Evolutionary conservation across 2,888 invertebrate genomes (phyloP), one percentile per base, ranked within the genome.

Genomic region (Heliothis peltigera): DNA sequence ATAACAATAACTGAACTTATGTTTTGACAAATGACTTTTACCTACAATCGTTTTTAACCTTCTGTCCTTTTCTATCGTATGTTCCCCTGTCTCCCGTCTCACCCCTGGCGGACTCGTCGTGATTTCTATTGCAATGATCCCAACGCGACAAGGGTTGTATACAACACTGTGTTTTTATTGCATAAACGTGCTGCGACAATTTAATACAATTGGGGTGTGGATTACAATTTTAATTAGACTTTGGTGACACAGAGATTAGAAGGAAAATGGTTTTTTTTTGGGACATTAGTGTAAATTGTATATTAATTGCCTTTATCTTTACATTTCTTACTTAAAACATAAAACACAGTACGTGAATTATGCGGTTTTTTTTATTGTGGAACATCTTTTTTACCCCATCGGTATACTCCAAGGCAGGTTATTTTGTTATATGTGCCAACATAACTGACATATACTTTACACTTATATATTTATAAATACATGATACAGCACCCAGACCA

Each of bases 101-200:
- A 65, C 75, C 69, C 56, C 68, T 51, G 46, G 61, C 2, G 48
- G 46, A 54, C 51, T 54, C 59, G 28, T 19, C 66, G 70, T 61
- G 73, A 71, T 73, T 67, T 75, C 70, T 80, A 77, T 77, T 67
- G 61, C 74, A 70, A 57, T 61, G 67, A 78, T 80, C 77, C 59
- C 48, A 47, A 62, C 21, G 58, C 57, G 53, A 44, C 60, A 58
- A 59, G 74, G 78, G 78, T 66, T 77, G 44, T 64, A 60, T 56
- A 74, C 69, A 52, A 63, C 72, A 67, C 66, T 74, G 68, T 79
- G 76, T 77, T 83, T 81, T 81, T 81, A 81, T 81, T 79, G 77
- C 70, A 66, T 79, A 68, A 79, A 76, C 81, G 79, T 67, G 79
- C 73, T 73, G 65, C 70, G 64, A 81, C 79, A 79, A 73, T 79